A percentile compares a stretch with the other conserved stretches of the same genome.
These are phyloP conservation scores for Cydia fagiglandana DNA, from an alignment of 1,140 invertebrate species.

Conservation along the genomic window DNA sequence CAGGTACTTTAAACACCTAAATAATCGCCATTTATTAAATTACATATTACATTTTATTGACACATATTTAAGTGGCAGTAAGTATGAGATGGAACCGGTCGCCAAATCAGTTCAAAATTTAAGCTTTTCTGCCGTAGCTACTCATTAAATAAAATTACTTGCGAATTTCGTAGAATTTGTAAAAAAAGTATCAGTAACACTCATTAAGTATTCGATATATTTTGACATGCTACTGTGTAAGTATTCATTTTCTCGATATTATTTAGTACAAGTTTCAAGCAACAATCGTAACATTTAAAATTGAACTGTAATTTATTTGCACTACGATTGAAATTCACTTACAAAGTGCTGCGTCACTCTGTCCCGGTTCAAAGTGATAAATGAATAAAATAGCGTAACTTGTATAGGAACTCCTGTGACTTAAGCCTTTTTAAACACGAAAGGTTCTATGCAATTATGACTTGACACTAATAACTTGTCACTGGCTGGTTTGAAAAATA, in stretches of 20 bases:
- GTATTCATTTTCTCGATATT: background rate
- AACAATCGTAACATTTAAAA: background rate
- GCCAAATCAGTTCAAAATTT: too few relatives aligned
- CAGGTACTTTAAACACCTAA: too few relatives aligned
- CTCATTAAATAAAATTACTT: slow-evolving; percentile 6
- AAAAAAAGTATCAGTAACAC: background rate
- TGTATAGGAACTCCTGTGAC: background rate
- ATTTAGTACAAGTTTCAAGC: background rate
- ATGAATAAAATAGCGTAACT: background rate
- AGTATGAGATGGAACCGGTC: too few relatives aligned
- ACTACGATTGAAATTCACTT: slow-evolving; percentile 8
- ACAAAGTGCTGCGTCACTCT: background rate
- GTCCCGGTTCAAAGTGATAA: background rate
- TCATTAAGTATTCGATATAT: slow-evolving; percentile 9
- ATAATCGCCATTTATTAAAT: too few relatives aligned
- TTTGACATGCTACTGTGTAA: slow-evolving; percentile 1
- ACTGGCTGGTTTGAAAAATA: slow-evolving; percentile 16
- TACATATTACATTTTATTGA: too few relatives aligned
- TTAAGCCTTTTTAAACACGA: background rate
- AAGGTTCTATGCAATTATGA: slow-evolving; percentile 1
- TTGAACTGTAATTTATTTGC: background rate
- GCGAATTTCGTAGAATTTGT: background rate
- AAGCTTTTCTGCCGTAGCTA: too few relatives aligned
- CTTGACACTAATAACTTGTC: slow-evolving; percentile 20
- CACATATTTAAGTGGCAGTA: too few relatives aligned